Conservation (phyloP, 2,113 vertebrate genomes). For the Connochaetes taurinus region DNA sequence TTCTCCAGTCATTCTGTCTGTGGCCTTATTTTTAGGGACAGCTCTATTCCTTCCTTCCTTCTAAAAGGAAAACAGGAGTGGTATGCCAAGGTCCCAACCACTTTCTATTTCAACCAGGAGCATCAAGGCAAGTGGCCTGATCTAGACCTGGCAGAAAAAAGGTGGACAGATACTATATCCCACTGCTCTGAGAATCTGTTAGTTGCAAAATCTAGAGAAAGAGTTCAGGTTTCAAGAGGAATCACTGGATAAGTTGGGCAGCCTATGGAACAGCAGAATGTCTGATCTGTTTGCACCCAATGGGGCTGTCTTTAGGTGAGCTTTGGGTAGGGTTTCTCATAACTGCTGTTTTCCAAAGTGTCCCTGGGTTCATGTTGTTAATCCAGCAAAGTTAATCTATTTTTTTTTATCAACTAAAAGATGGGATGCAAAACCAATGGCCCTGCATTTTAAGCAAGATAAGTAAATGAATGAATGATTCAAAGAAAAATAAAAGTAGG, state of each 20-base stretch:
- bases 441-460: neutral
- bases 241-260: neutral
- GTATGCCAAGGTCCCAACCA: neutral
- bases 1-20: neutral
- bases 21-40: neutral
- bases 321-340: neutral
- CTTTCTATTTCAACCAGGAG: neutral
- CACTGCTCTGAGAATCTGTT: neutral
- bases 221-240: neutral
- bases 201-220: conserved; percentile 7
- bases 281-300: conserved; percentile 1
- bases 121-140: neutral
- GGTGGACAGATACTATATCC: neutral
- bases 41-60: neutral
- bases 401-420: neutral
- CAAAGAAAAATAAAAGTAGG: neutral
- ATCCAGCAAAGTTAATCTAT: neutral
- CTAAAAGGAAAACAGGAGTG: neutral
- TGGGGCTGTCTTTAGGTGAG: neutral
- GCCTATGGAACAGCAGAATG: neutral
- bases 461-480: neutral
- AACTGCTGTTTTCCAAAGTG: neutral
- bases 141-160: neutral
- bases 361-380: neutral
- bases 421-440: neutral